A percentile compares a stretch with the other conserved stretches of the same genome.
These are phyloP conservation scores for Lepidochitona cinerea DNA, from an alignment of 2,888 invertebrate species.

Conservation along the genomic window DNA sequence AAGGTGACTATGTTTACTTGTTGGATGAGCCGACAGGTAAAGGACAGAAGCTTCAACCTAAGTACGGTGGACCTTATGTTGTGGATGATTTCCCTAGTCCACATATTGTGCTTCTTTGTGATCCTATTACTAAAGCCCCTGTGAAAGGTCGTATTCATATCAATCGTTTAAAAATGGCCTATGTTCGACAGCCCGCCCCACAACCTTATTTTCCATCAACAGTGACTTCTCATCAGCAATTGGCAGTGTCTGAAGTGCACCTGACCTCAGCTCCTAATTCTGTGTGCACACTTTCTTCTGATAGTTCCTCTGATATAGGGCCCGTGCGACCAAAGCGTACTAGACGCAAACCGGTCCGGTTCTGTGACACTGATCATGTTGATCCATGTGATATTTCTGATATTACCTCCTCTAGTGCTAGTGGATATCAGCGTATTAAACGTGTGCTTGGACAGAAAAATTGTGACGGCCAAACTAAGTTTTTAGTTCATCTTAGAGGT, in stretches of 20 bases:
- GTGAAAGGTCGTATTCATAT: slow-evolving; percentile 26
- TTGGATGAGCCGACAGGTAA: slow-evolving; percentile 19
- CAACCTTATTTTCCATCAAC: slow-evolving; percentile 15
- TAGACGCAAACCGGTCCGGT: neutral
- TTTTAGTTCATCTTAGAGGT: slow-evolving; percentile 24
- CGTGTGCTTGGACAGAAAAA: slow-evolving; percentile 25
- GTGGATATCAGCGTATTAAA: slow-evolving; percentile 16
- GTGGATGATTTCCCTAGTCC: slow-evolving; percentile 23
- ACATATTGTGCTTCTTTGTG: slow-evolving; percentile 22
- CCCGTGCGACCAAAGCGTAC: neutral
- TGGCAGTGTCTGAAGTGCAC: too few species aligned
- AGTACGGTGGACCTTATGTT: slow-evolving; percentile 30
- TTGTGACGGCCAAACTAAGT: slow-evolving; percentile 16
- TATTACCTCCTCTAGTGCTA: neutral
- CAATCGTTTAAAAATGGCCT: slow-evolving; percentile 30
- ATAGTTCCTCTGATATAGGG: neutral
- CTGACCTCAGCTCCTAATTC: too few species aligned
- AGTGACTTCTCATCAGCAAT: too few species aligned
- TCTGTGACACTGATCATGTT: neutral
- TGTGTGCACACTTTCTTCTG: too few species aligned
- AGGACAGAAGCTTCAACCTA: slow-evolving; percentile 26
- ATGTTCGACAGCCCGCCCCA: slow-evolving; percentile 27
- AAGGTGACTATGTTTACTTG: slow-evolving; percentile 33
- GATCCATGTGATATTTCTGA: neutral
- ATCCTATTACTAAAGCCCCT: slow-evolving; percentile 10